Evolutionary conservation across 1,140 invertebrate species (phyloP).

Genomic region (Drosophila pallidifrons): DNA sequence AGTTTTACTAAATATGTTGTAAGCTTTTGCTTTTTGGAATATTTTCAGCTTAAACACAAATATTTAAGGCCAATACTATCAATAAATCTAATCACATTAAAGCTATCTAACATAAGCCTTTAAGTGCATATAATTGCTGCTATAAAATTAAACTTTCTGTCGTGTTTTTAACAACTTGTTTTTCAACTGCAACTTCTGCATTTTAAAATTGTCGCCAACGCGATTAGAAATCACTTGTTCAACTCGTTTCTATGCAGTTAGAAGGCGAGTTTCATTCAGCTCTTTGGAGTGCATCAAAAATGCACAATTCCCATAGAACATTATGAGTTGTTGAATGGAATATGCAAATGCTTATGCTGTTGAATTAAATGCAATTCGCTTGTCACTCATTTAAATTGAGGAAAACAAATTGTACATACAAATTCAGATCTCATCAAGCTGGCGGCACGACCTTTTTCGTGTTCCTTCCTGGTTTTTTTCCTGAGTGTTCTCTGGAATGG

Average conservation of each 20-base stretch:
- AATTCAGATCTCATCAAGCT: conserved; percentile 65
- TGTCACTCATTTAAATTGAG: conserved; percentile 75
- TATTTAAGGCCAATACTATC: no score
- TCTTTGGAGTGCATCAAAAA: conserved; percentile 9
- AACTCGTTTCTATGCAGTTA: conserved; percentile 7
- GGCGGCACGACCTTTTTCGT: conserved; percentile 71
- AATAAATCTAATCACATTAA: no score
- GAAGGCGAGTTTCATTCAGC: neutral
- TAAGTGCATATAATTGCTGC: no score
- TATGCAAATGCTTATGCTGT: conserved; percentile 62
- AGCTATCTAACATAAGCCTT: no score
- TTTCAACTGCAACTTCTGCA: no score
- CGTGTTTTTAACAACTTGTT: no score
- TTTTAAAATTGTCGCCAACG: no score
- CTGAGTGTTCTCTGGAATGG: neutral
- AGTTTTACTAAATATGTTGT: no score
- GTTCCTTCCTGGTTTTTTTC: conserved; percentile 20
- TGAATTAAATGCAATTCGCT: conserved; percentile 61
- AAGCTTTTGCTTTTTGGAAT: no score
- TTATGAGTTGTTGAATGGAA: conserved; percentile 46
- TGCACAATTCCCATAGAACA: conserved; percentile 58
- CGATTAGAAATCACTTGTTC: neutral
- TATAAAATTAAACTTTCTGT: no score
- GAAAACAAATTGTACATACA: conserved; percentile 66
- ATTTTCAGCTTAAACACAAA: no score